A percentile compares a stretch with the other conserved stretches of the same genome.
phyloP scores from a whole-genome alignment of 64 coral and sea anemone genomes.

The Montipora foliosa region DNA sequence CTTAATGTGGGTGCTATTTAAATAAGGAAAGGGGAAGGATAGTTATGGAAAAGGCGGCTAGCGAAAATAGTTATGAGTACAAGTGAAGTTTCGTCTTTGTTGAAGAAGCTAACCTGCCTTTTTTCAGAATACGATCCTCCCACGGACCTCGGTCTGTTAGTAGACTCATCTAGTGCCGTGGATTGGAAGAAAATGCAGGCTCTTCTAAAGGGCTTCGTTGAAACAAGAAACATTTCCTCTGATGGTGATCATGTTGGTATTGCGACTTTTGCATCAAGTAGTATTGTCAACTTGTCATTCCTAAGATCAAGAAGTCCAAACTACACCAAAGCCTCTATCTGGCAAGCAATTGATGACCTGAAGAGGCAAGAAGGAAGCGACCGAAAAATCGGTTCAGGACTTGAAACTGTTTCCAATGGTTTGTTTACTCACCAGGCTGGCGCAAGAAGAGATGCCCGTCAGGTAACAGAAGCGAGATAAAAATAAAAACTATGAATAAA shows the following conservation, averaged over 20 bases:
- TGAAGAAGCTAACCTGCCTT: not conserved
- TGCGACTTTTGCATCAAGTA: constrained; percentile 45
- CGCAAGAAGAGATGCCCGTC: constrained; percentile 66
- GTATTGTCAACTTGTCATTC: constrained; percentile 68
- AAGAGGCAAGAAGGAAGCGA: constrained; percentile 40
- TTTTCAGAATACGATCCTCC: constrained; percentile 22
- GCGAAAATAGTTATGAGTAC: no score
- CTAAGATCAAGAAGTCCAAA: constrained; percentile 20
- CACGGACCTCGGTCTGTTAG: constrained; percentile 76
- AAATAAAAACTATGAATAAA: not conserved
- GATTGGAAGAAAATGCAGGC: constrained; percentile 59
- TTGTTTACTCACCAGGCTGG: constrained; percentile 62
- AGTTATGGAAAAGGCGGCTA: no score
- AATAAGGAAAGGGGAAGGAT: no score
- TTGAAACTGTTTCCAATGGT: constrained; percentile 39
- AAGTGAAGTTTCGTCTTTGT: no score
- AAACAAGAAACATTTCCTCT: constrained; percentile 59
- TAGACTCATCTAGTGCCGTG: constrained; percentile 65
- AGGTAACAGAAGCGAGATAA: constrained; percentile 39
- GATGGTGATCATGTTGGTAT: constrained; percentile 80
- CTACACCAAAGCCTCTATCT: constrained; percentile 24
- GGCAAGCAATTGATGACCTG: constrained; percentile 57
- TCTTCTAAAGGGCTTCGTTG: constrained; percentile 43
- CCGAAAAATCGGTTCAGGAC: constrained; percentile 57
- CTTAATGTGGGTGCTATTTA: no score